Conservation (phyloP, 1,140 invertebrate species). For the Zaprionus kolodkinae region DNA sequence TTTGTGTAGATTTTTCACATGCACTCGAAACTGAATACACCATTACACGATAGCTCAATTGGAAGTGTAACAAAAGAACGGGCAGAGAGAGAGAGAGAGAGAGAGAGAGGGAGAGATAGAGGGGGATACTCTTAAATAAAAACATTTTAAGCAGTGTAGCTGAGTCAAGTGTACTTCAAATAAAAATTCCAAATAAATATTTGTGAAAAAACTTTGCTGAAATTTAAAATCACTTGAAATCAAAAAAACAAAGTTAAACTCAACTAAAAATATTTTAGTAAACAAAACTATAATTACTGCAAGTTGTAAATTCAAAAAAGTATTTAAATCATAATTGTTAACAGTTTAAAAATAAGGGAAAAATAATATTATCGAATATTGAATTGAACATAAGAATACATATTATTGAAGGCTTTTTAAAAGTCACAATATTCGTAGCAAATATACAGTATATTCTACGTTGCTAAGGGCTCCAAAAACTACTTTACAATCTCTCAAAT, state of each 20-base stretch:
- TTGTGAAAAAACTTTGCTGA: not conserved
- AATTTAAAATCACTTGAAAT: not conserved
- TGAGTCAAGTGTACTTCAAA: not conserved
- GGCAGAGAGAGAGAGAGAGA: not conserved
- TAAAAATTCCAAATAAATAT: not conserved
- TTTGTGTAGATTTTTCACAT: conserved; percentile 4
- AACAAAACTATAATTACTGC: too few species aligned
- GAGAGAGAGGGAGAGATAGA: not conserved
- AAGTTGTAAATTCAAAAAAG: too few species aligned
- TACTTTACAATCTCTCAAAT: not conserved
- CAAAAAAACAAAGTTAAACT: too few species aligned
- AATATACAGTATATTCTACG: too few species aligned
- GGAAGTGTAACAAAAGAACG: conserved; percentile 1
- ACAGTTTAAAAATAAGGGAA: too few species aligned
- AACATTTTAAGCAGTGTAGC: not conserved
- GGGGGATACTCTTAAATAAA: not conserved
- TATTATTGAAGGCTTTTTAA: too few species aligned
- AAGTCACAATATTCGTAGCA: too few species aligned
- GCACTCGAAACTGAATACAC: conserved; percentile 5
- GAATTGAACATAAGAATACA: too few species aligned
- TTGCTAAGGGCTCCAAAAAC: not conserved
- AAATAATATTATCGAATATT: too few species aligned
- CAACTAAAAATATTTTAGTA: too few species aligned
- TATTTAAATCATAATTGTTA: too few species aligned
- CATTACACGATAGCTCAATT: conserved; percentile 7